phyloP scores from a whole-genome alignment of 2,797 vertebrate genomes.

The Rhyacichthys aspro region DNA sequence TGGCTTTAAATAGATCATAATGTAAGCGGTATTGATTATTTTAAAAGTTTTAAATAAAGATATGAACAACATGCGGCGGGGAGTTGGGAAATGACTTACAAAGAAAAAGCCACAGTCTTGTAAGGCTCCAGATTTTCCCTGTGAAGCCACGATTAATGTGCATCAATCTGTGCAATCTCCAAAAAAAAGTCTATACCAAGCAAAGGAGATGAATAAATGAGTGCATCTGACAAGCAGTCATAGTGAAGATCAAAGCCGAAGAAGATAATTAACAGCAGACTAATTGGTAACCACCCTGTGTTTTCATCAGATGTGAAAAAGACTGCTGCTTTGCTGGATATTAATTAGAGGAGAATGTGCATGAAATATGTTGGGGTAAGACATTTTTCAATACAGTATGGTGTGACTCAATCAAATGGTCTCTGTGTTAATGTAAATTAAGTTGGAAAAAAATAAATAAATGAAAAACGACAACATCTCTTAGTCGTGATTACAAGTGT shows the following conservation, averaged over 20 bases:
- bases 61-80: slow-evolving; percentile 31
- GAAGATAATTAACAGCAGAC: slow-evolving; percentile 85
- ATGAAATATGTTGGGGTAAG: slow-evolving; percentile 74
- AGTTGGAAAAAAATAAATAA: slow-evolving; percentile 11
- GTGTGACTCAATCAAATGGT: slow-evolving; percentile 51
- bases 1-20: slow-evolving; percentile 35
- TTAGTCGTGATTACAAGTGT: neutral
- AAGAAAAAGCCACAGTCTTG: slow-evolving; percentile 61
- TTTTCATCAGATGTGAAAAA: slow-evolving; percentile 82
- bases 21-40: slow-evolving; percentile 44
- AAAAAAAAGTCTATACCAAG: slow-evolving; percentile 73
- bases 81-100: slow-evolving; percentile 38
- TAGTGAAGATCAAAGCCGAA: slow-evolving; percentile 82
- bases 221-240: slow-evolving; percentile 80
- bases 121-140: slow-evolving; percentile 71
- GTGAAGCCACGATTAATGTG: slow-evolving; percentile 78
- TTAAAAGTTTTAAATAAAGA: slow-evolving; percentile 4
- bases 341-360: slow-evolving; percentile 81
- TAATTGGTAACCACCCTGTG: slow-evolving; percentile 85
- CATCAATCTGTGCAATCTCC: slow-evolving; percentile 80
- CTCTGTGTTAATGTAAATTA: slow-evolving; percentile 35
- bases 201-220: slow-evolving; percentile 83
- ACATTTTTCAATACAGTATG: slow-evolving; percentile 53
- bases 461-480: neutral
- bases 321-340: slow-evolving; percentile 75